phyloP scores from a whole-genome alignment of 2,797 vertebrate genomes.

The Phalanger gymnotis region DNA sequence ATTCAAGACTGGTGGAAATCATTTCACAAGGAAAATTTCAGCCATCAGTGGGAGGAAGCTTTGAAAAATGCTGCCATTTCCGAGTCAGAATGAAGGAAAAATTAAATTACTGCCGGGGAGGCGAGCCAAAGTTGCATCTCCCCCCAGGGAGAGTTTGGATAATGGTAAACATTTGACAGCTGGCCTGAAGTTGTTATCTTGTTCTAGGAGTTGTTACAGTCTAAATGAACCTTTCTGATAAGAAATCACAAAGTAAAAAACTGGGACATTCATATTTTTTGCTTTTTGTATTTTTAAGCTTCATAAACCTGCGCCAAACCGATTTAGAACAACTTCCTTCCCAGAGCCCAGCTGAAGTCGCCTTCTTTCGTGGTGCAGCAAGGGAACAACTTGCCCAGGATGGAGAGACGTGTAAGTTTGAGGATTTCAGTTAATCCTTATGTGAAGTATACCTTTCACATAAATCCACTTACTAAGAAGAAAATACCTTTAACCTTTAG shows the following conservation, averaged over 20 bases:
- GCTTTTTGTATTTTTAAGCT: constrained; percentile 77
- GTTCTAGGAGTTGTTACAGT: constrained; percentile 88
- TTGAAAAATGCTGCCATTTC: constrained; percentile 90
- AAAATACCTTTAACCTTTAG: constrained; percentile 50
- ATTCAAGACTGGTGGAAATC: constrained; percentile 90
- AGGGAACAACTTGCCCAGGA: background rate
- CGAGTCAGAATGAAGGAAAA: constrained; percentile 89
- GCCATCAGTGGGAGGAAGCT: constrained; percentile 88
- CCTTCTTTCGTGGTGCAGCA: background rate
- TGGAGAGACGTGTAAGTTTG: background rate
- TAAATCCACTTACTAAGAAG: constrained; percentile 19
- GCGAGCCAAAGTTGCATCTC: constrained; percentile 89
- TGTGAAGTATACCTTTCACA: constrained; percentile 19
- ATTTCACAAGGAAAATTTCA: constrained; percentile 90
- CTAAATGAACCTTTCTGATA: constrained; percentile 89
- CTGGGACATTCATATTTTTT: constrained; percentile 82
- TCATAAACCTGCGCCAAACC: constrained; percentile 78
- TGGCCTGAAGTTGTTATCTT: constrained; percentile 89
- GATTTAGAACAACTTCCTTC: constrained; percentile 79
- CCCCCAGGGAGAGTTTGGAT: constrained; percentile 88
- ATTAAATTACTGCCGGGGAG: constrained; percentile 90
- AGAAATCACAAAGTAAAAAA: constrained; percentile 84
- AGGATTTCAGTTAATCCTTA: constrained; percentile 1
- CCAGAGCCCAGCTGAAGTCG: background rate
- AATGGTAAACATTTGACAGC: constrained; percentile 92